Base-by-base conservation (phyloP, 2,113 vertebrate species). In the Gallinago paraguaiae region DNA sequence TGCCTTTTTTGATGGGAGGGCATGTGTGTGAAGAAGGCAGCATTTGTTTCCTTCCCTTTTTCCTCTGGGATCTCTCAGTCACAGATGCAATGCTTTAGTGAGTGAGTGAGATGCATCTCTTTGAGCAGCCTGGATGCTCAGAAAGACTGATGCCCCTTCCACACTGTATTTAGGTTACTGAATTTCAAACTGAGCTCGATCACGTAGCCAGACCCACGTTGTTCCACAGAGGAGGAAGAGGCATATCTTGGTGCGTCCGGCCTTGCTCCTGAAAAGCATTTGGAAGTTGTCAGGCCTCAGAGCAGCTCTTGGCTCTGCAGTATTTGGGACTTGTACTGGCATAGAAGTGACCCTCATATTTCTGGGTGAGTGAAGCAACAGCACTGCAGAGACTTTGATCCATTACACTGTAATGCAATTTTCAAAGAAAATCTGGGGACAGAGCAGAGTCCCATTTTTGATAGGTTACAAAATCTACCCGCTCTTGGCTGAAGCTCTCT, bases 311-410 rank as follows among this genome's bases (percentile, higher is more conserved):
- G 95, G 83, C 93, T 89, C 77, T 57, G 57, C 48, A 43, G 61
- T 24, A 75, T 61, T 1, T 53, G 31, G 31, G 70, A 70, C n/a
- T 91, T 71, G 65, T 70, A 70, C 50, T 95, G 88, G 53, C 65
- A 78, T 4, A 68, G 72, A 93, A 69, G 27, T 57, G 71, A 86
- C 68, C 72, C 54, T 84, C 76, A 2, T 61, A 56, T 88, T 97
- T 96, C 92, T 94, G 92, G 88, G 60, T 92, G 86, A 96, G 65
- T 87, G 86, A 83, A 96, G 39, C 61, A 79, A 27, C 85, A 93
- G 68, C 25, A 72, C 72, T 93, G 85, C 69, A 75, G 33, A 93
- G 60, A 75, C 65, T 90, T 92, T 93, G 76, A 95, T 92, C 64
- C 65, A 54, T 86, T 91, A 84, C n/a, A 48, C 88, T 86, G 51